Evolutionary conservation across 2,113 vertebrate genomes (phyloP).

Genomic region (Otolemur garnettii): DNA sequence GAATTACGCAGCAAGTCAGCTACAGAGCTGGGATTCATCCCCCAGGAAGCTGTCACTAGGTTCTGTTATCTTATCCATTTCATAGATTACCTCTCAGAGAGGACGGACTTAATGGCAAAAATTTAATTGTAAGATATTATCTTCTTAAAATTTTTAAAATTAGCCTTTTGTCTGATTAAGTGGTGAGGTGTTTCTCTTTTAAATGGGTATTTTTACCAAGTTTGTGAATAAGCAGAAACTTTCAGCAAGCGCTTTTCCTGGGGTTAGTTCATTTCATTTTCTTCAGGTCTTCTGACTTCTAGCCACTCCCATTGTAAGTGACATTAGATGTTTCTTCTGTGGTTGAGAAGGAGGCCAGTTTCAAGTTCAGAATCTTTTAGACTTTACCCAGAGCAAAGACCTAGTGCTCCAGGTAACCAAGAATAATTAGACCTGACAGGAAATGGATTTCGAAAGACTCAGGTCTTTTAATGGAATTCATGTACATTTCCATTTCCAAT

Average conservation of each 20-base stretch:
- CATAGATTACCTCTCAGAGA: background rate
- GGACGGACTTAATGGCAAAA: background rate
- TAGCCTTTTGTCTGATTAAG: background rate
- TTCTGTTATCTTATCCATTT: background rate
- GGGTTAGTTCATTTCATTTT: background rate
- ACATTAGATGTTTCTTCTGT: background rate
- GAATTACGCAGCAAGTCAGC: background rate
- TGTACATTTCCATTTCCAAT: background rate
- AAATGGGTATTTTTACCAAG: constrained; percentile 32
- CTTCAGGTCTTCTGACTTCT: background rate
- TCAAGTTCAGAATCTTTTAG: constrained; percentile 14
- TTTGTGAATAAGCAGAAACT: constrained; percentile 30
- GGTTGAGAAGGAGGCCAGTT: background rate
- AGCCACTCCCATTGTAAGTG: background rate
- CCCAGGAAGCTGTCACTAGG: background rate
- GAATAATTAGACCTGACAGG: background rate
- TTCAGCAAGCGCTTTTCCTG: constrained; percentile 34
- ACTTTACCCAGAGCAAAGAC: background rate
- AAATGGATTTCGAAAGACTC: background rate
- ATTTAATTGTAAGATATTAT: background rate
- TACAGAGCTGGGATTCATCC: background rate
- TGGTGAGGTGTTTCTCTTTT: constrained; percentile 11
- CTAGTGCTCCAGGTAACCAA: background rate
- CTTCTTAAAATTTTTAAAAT: constrained; percentile 43
- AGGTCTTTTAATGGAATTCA: background rate